phyloP scores from a whole-genome alignment of 2,113 vertebrate species.

The Callaeas wilsoni region DNA sequence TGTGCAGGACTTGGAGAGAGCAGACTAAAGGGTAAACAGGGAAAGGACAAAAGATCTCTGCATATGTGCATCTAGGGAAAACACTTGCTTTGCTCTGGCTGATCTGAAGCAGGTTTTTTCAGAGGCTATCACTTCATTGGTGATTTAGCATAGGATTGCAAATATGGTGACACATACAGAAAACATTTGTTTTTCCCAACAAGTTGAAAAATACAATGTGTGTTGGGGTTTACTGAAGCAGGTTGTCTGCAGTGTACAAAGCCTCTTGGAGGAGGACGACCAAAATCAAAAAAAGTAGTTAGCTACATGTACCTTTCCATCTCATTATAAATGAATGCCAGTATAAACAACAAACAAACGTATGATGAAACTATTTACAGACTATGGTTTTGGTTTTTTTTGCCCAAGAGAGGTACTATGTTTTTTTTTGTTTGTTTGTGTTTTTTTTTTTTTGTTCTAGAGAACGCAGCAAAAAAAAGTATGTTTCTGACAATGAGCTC shows the following conservation, averaged over 20 bases:
- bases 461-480: background rate
- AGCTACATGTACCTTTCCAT: background rate
- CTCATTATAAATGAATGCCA: background rate
- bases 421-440: background rate
- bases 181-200: background rate
- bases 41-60: background rate
- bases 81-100: background rate
- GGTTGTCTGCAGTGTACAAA: background rate
- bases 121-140: background rate
- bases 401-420: background rate
- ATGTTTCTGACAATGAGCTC: accelerated
- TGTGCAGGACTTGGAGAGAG: background rate
- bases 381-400: background rate
- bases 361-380: background rate
- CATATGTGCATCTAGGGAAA: background rate
- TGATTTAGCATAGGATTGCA: background rate
- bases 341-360: background rate
- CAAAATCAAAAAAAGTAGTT: background rate
- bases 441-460: no score
- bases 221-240: background rate
- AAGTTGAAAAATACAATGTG: background rate
- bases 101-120: background rate
- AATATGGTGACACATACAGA: background rate
- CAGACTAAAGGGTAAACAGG: background rate
- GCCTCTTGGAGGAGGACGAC: background rate